A percentile compares a stretch with the other conserved stretches of the same genome.
Evolutionary conservation across 2,888 invertebrate genomes (phyloP).

Genomic region (Monochamus alternatus): DNA sequence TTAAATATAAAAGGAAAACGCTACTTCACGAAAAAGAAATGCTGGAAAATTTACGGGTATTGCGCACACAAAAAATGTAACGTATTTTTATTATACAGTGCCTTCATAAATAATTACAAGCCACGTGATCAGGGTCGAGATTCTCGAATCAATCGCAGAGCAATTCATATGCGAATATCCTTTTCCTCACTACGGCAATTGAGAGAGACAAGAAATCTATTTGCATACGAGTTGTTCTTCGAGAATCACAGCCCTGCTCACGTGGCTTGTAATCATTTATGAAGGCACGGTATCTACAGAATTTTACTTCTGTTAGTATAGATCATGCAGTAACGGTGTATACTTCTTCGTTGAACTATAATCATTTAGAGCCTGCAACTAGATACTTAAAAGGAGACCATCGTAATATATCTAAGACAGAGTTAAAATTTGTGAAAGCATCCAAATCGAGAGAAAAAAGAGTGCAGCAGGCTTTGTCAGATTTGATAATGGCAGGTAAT

Average conservation of each 20-base stretch:
- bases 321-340: neutral
- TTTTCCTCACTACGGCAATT: too few species aligned
- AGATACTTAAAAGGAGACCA: conserved; percentile 17
- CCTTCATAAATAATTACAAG: too few species aligned
- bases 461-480: neutral
- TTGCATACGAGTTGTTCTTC: too few species aligned
- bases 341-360: neutral
- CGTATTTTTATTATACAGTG: too few species aligned
- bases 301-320: neutral
- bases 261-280: too few species aligned
- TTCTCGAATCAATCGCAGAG: too few species aligned
- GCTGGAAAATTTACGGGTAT: conserved; percentile 11
- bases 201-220: too few species aligned
- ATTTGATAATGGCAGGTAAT: neutral
- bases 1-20: neutral
- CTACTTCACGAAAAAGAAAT: neutral
- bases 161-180: too few species aligned
- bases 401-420: neutral
- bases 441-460: conserved; percentile 17
- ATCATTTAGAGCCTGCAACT: neutral
- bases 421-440: conserved; percentile 6
- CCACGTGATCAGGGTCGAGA: too few species aligned
- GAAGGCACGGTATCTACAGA: neutral
- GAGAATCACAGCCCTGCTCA: too few species aligned
- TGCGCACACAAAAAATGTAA: conserved; percentile 20